phyloP scores from a whole-genome alignment of 2,113 vertebrate genomes.

The Merops nubicus region DNA sequence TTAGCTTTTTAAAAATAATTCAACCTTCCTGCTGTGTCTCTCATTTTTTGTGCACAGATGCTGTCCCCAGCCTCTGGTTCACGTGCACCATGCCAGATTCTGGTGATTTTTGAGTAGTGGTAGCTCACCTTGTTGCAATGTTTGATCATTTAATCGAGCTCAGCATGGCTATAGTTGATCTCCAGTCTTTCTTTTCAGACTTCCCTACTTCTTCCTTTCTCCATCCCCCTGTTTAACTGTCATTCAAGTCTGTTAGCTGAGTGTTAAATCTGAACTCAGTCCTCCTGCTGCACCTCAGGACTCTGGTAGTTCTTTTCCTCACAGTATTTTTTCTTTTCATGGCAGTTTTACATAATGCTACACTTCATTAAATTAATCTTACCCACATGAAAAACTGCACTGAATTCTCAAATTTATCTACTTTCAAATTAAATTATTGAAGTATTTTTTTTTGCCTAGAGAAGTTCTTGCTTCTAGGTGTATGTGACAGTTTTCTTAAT shows the following conservation, averaged over 20 bases:
- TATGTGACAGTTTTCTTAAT: not conserved
- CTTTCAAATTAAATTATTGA: not conserved
- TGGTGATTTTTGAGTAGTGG: not conserved
- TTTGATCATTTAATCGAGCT: not conserved
- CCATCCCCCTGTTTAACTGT: not conserved
- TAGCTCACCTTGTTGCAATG: not conserved
- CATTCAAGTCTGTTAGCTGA: not conserved
- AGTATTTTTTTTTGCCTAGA: not conserved
- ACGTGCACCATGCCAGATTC: not conserved
- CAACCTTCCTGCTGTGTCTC: not conserved
- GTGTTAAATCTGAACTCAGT: not conserved
- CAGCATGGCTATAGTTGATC: not conserved
- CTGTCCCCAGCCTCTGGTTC: not conserved
- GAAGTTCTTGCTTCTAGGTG: not conserved
- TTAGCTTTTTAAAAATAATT: not conserved
- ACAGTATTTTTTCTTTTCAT: not conserved
- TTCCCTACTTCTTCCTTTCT: not conserved
- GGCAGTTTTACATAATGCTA: not conserved
- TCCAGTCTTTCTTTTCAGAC: not conserved
- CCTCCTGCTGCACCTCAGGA: accelerated
- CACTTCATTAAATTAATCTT: not conserved
- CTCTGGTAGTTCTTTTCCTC: not conserved
- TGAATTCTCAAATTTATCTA: not conserved
- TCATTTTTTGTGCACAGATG: not conserved
- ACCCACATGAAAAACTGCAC: not conserved